Evolutionary conservation across 2,888 invertebrate genomes (phyloP), one percentile per base, ranked within the genome.

Genomic region (Temnothorax ravouxi): DNA sequence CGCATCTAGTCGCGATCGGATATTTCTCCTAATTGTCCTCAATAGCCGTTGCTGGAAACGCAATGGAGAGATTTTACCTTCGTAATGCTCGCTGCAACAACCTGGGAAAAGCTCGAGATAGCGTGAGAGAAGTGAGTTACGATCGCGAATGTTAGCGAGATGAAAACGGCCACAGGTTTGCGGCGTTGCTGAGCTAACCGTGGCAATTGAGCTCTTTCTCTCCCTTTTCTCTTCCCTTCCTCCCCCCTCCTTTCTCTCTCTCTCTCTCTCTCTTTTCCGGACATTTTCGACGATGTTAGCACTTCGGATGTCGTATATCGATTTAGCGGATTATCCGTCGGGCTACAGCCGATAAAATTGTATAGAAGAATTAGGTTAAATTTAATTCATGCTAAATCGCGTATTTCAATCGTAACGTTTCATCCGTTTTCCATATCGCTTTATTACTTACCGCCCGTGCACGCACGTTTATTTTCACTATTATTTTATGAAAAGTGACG

Each of bases 121-220:
- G 62, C 77, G 77, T 25, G 25, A 34, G 77, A 50, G 52, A 74
- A 75, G 61, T 76, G 81, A 82, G 62, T 76, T 74, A 82, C 77
- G 59, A 41, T 64, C 81, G 50, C 80, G 87, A 88, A 85, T 85
- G 75, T 74, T 72, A 82, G 84, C 85, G 69, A 83, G 85, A 75
- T 83, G 86, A 87, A 88, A 84, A 84, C 34, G 80, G 83, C 52
- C 69, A 38, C 44, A 44, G 11, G 41, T 29, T 54, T 67, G 50
- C 38, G 50, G 50, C 66, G 18, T 66, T 69, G 79, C n/a, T 34
- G 38, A 47, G 21, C 21, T 34, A 56, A 44, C 38, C 18, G 59
- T 72, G 79, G 47, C 72, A 80, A 80, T 80, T 80, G 72, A 72
- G 47, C 72, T 44, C 38, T 34, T 29, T 47, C 29, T 15, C 41